Evolutionary conservation across 2,797 vertebrate genomes (phyloP).

Genomic region (Schizopygopsis malacanthus): DNA sequence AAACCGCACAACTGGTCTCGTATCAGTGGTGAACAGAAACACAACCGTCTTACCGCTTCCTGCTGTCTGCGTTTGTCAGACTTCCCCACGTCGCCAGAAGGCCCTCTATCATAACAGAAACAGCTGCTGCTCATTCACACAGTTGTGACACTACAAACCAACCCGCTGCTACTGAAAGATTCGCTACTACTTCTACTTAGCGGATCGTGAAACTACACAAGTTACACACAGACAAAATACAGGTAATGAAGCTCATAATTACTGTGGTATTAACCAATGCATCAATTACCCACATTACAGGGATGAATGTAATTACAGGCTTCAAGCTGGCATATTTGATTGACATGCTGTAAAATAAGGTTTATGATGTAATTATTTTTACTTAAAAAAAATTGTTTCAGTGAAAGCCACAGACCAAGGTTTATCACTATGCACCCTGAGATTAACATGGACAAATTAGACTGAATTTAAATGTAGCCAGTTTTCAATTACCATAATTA

Average conservation of each 20-base stretch:
- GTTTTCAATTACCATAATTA: conserved; percentile 5
- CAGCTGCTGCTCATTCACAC: conserved; percentile 56
- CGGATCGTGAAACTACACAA: conserved; percentile 11
- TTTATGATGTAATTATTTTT: conserved; percentile 45
- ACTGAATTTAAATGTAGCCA: not conserved
- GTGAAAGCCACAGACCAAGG: not conserved
- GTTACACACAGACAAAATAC: conserved; percentile 35
- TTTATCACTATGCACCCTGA: not conserved
- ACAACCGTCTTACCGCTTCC: conserved; percentile 48
- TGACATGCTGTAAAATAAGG: conserved; percentile 44
- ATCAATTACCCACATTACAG: conserved; percentile 38
- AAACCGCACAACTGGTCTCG: conserved; percentile 43
- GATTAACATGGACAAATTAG: not conserved
- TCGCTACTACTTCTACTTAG: not conserved
- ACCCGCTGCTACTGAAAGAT: conserved; percentile 2
- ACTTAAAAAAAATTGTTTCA: not conserved
- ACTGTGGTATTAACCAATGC: conserved; percentile 50
- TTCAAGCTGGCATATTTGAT: conserved; percentile 40
- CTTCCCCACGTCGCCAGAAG: conserved; percentile 10
- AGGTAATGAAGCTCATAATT: conserved; percentile 55
- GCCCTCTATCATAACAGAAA: conserved; percentile 44
- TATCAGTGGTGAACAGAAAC: conserved; percentile 49
- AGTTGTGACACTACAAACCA: conserved; percentile 19
- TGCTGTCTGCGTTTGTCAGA: conserved; percentile 12
- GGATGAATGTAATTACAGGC: conserved; percentile 56